Evolutionary conservation across 2,113 vertebrate genomes (phyloP).

Genomic region (Toxotes chatareus): DNA sequence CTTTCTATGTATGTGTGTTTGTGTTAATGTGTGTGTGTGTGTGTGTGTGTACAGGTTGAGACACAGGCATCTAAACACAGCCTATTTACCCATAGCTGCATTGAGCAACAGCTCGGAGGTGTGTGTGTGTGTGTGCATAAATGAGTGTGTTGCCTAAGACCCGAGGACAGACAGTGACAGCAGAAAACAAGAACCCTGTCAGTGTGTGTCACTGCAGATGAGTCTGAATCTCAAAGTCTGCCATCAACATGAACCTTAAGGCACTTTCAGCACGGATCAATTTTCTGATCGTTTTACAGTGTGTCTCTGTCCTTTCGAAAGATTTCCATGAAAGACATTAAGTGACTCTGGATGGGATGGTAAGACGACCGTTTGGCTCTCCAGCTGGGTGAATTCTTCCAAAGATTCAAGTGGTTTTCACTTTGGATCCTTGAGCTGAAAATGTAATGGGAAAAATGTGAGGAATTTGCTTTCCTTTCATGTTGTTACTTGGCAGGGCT

Average conservation of each 20-base stretch:
- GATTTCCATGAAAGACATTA: background rate
- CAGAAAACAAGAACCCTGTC: slow-evolving; percentile 64
- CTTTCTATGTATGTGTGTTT: slow-evolving; percentile 28
- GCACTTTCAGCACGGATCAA: slow-evolving; percentile 14
- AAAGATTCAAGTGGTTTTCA: slow-evolving; percentile 25
- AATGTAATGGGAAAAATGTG: slow-evolving; percentile 53
- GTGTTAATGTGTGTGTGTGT: slow-evolving; percentile 22
- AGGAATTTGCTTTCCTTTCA: slow-evolving; percentile 72
- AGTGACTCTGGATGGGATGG: background rate
- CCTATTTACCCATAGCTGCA: slow-evolving; percentile 76
- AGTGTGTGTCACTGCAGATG: slow-evolving; percentile 63
- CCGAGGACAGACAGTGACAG: slow-evolving; percentile 48
- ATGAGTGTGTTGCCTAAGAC: slow-evolving; percentile 26
- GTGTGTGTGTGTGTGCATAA: background rate
- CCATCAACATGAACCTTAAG: slow-evolving; percentile 20
- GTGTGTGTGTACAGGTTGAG: slow-evolving; percentile 72
- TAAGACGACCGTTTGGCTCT: slow-evolving; percentile 12
- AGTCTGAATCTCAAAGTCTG: slow-evolving; percentile 55
- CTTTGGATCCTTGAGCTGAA: slow-evolving; percentile 32
- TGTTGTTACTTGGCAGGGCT: slow-evolving; percentile 67
- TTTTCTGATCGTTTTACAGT: slow-evolving; percentile 38
- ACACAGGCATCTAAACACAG: slow-evolving; percentile 78
- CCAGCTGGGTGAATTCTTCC: slow-evolving; percentile 22
- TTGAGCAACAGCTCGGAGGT: slow-evolving; percentile 72
- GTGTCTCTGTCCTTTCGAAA: slow-evolving; percentile 8